phyloP scores from a whole-genome alignment of 2,888 invertebrate genomes.

The Metallyticus violacea region DNA sequence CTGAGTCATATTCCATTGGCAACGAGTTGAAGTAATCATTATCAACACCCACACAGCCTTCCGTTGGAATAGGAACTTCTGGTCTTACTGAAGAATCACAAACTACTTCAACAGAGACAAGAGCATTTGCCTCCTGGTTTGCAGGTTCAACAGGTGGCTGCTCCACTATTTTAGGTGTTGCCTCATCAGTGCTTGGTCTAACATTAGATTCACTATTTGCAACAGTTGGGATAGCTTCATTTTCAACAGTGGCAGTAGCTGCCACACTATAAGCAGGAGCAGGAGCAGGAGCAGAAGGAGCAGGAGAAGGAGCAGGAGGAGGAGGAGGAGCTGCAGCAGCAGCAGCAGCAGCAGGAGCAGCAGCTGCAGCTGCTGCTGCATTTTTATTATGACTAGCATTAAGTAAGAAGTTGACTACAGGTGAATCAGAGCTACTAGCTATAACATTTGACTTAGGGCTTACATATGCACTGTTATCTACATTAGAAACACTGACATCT shows the following conservation, averaged over 20 bases:
- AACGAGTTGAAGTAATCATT: background rate
- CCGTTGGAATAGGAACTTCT: background rate
- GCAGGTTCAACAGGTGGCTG: background rate
- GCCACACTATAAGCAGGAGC: background rate
- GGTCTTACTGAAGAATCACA: background rate
- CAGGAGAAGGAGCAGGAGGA: background rate
- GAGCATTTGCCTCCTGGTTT: background rate
- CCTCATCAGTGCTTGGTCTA: background rate
- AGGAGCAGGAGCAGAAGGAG: background rate
- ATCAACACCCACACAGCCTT: background rate
- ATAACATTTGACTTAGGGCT: background rate
- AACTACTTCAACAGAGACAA: background rate
- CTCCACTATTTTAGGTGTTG: background rate
- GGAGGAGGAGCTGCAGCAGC: background rate
- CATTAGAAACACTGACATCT: background rate
- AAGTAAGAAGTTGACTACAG: background rate
- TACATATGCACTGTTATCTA: background rate
- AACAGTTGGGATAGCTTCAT: background rate
- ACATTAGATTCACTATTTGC: background rate
- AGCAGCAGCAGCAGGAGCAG: background rate
- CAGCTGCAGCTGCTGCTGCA: background rate
- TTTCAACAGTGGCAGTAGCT: background rate
- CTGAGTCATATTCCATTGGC: conserved; percentile 5
- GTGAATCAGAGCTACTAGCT: background rate
- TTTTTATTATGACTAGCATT: background rate